A percentile compares a stretch with the other conserved stretches of the same genome.
These are phyloP conservation scores for Cephus cinctus DNA, from an alignment of 1,140 invertebrate genomes.

Conservation along the genomic window DNA sequence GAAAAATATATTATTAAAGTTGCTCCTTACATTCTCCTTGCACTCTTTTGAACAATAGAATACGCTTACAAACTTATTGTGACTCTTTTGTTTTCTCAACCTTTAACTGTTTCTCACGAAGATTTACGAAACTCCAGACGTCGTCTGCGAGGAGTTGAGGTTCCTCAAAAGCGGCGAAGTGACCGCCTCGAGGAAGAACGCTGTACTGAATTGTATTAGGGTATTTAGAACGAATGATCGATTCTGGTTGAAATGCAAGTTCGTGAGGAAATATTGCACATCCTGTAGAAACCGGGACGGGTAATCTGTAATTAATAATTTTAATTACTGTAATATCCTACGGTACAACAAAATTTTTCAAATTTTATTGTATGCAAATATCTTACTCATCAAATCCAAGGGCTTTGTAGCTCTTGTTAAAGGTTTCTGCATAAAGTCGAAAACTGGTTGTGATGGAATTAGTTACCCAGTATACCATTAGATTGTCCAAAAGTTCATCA, in stretches of 20 bases:
- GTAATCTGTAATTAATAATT: constrained; percentile 56
- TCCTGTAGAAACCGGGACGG: constrained; percentile 62
- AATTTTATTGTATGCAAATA: too few species aligned
- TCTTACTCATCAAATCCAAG: constrained; percentile 57
- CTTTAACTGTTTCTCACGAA: constrained; percentile 13
- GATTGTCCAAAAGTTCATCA: constrained; percentile 81
- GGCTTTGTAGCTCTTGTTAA: constrained; percentile 42
- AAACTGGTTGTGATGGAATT: constrained; percentile 75
- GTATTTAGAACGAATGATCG: constrained; percentile 61
- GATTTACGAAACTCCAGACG: constrained; percentile 51
- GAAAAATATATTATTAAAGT: too few species aligned
- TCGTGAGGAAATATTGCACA: constrained; percentile 69
- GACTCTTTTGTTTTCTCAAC: too few species aligned
- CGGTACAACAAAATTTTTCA: too few species aligned
- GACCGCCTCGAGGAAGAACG: constrained; percentile 69
- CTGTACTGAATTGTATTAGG: constrained; percentile 65
- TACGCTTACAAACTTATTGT: constrained; percentile 8
- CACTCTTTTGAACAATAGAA: not conserved
- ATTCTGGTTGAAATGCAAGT: constrained; percentile 60
- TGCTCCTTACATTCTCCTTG: constrained; percentile 11
- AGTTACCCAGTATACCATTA: constrained; percentile 86
- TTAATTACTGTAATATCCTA: too few species aligned
- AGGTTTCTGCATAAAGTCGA: constrained; percentile 73
- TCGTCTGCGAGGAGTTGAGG: constrained; percentile 71
- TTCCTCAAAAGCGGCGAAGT: constrained; percentile 83